Evolutionary conservation across 1,140 invertebrate species (phyloP), one percentile per base, ranked within the genome.

Genomic region (Drosophila erecta): DNA sequence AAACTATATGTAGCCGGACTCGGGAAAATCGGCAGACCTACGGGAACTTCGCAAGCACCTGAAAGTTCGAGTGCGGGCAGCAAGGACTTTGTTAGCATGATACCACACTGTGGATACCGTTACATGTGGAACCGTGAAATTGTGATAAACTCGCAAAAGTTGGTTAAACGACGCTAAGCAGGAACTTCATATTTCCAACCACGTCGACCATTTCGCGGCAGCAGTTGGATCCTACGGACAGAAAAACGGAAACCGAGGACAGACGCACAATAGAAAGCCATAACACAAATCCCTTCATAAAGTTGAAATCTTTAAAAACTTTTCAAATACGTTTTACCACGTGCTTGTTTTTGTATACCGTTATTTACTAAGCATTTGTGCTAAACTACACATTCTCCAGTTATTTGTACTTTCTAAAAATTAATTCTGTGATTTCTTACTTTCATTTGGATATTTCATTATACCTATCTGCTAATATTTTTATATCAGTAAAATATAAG

Each of bases 91-190:
- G 93, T 93, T 93, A 92, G 91, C 91, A 92, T 92, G 91, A 92
- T 92, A 90, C 85, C 94, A 93, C 90, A 89, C 95, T 96, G 95
- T 95, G 95, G 94, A 93, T 97, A 97, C 94, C 95, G 94, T 92
- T 97, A 96, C 94, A 96, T 96, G 93, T 97, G 96, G 96, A 97
- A 96, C 93, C 95, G 95, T 93, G 96, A 97, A 93, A 97, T 97
- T 93, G 96, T 97, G 93, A 95, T 97, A 93, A 97, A 97, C 93
- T 97, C 96, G 91, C 96, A 97, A 92, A 97, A 97, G 94, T 94
- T 97, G 81, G 96, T 97, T 76, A 97, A 97, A 93, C 96, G 96
- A 96, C 96, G 96, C 44, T 92, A 92, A 91, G 30, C 64, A 66
- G 37, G 33, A 44, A 46, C 54, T 43, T 62, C 35, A 62, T 65